Evolutionary conservation across 1,140 invertebrate genomes (phyloP).

Genomic region (Eumeta japonica): DNA sequence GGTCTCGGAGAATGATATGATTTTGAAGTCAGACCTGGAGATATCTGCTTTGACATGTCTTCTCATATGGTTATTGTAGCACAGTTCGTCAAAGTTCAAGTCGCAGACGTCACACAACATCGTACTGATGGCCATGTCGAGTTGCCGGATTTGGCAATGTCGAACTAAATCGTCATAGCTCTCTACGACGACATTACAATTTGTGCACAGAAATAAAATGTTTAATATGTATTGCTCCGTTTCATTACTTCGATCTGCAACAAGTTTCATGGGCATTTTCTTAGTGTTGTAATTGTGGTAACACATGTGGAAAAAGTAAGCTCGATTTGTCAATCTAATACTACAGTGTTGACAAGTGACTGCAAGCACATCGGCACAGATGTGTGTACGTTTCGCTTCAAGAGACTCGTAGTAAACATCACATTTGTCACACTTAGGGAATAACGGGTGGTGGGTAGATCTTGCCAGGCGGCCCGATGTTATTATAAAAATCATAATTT

Average conservation of each 20-base stretch:
- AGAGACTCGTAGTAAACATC: constrained; percentile 4
- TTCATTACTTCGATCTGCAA: constrained; percentile 1
- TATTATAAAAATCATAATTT: no score
- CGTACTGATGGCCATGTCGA: constrained; percentile 5
- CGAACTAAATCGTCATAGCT: constrained; percentile 12
- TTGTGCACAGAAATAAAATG: constrained; percentile 11
- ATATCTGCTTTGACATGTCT: constrained; percentile 8
- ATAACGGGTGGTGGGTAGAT: no score
- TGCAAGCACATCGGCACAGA: no score
- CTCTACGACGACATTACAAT: constrained; percentile 9
- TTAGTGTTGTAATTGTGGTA: constrained; percentile 8
- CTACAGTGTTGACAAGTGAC: constrained; percentile 10
- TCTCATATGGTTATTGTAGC: constrained; percentile 7
- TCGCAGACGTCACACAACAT: constrained; percentile 11
- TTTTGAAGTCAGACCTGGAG: constrained; percentile 7
- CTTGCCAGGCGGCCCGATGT: no score
- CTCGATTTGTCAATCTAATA: constrained; percentile 7
- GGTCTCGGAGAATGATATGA: constrained; percentile 5
- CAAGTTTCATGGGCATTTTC: background rate
- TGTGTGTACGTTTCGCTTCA: constrained; percentile 5
- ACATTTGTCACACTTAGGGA: constrained; percentile 8
- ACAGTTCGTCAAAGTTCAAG: constrained; percentile 8
- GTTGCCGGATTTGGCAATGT: constrained; percentile 14
- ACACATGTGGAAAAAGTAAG: constrained; percentile 7
- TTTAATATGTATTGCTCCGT: constrained; percentile 12